Percentiles rank a stretch among this genome's conserved stretches.
Evolutionary conservation across 2,888 invertebrate species (phyloP).

Genomic region (Lithosia quadra): DNA sequence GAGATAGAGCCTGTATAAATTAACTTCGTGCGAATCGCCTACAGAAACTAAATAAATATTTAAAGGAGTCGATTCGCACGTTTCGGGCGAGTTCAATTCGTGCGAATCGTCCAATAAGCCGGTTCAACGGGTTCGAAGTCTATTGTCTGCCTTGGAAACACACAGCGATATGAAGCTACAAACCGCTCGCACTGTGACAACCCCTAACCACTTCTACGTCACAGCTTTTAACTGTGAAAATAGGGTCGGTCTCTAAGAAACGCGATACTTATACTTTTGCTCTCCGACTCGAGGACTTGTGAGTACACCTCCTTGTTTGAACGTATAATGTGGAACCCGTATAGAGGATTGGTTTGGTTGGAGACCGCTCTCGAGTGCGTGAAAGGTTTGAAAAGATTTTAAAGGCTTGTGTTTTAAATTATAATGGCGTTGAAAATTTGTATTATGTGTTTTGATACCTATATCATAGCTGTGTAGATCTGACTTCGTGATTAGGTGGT

Average conservation of each 20-base stretch:
- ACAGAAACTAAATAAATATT: too few species aligned
- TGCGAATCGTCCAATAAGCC: too few species aligned
- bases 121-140: too few species aligned
- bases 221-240: conserved; percentile 84
- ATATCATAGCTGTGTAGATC: too few species aligned
- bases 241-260: conserved; percentile 65
- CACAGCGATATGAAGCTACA: conserved; percentile 27
- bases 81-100: too few species aligned
- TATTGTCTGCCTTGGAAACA: not conserved
- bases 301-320: conserved; percentile 47
- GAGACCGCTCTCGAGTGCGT: conserved; percentile 24
- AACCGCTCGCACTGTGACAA: conserved; percentile 32
- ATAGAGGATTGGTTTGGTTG: conserved; percentile 15
- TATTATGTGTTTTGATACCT: too few species aligned
- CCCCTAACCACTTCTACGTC: conserved; percentile 52
- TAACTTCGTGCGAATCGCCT: too few species aligned
- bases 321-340: conserved; percentile 27
- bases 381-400: conserved; percentile 22
- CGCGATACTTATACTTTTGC: conserved; percentile 58
- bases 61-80: too few species aligned
- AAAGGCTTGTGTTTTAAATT: not conserved
- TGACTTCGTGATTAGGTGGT: too few species aligned
- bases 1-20: too few species aligned
- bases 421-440: too few species aligned
- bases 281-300: conserved; percentile 10